Conservation (phyloP, 2,888 invertebrate genomes). For the Eudemis profundana region DNA sequence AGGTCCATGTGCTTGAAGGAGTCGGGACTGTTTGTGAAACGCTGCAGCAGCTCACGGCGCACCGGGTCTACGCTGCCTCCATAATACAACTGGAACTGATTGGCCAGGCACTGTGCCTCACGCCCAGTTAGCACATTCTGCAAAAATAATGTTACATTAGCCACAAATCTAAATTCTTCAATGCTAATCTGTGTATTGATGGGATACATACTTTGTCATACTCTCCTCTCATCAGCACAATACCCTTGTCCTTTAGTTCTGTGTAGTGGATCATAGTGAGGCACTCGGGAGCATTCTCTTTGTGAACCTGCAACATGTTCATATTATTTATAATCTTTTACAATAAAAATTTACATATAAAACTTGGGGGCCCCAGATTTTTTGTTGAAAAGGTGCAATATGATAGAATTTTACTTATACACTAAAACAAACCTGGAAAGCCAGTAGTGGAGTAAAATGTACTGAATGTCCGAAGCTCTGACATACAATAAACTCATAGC, state of each 20-base stretch:
- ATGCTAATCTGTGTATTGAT: neutral
- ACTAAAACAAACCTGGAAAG: conserved; percentile 88
- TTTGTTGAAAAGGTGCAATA: too few species aligned
- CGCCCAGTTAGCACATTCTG: conserved; percentile 89
- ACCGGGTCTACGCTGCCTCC: conserved; percentile 86
- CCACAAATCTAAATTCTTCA: conserved; percentile 42
- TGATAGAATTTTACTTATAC: neutral
- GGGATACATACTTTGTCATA: conserved; percentile 86
- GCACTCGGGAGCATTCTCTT: conserved; percentile 95
- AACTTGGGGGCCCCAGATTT: neutral
- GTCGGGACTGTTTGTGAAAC: conserved; percentile 89
- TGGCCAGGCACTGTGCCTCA: conserved; percentile 94
- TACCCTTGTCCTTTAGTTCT: conserved; percentile 89
- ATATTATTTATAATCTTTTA: neutral
- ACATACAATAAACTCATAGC: conserved; percentile 94
- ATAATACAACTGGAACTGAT: conserved; percentile 94
- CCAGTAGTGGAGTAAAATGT: conserved; percentile 93
- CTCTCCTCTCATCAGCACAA: conserved; percentile 94
- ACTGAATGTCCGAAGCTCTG: conserved; percentile 90
- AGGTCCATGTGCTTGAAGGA: conserved; percentile 93
- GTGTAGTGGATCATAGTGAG: conserved; percentile 92
- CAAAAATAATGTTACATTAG: conserved; percentile 40
- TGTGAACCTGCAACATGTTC: conserved; percentile 86
- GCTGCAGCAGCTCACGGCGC: conserved; percentile 87
- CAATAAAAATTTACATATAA: neutral